Evolutionary conservation across 2,797 vertebrate genomes (phyloP).

Genomic region (Chelon auratus): DNA sequence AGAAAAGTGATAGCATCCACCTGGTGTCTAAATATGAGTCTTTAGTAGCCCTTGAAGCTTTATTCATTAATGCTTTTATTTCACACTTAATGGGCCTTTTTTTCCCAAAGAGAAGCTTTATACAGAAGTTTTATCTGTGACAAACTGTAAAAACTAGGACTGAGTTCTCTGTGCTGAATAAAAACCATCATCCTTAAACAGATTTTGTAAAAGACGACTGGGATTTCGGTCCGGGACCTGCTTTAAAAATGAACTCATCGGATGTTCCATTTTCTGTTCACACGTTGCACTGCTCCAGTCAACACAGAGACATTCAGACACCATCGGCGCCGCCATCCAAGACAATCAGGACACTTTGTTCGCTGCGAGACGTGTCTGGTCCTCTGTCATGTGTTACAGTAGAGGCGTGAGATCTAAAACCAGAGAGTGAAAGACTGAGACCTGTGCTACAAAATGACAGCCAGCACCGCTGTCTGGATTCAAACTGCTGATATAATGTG

Average conservation of each 20-base stretch:
- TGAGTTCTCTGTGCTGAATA: neutral
- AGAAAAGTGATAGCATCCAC: constrained; percentile 20
- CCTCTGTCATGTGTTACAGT: too few relatives aligned
- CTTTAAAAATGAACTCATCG: neutral
- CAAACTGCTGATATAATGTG: too few relatives aligned
- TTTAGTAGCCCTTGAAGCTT: constrained; percentile 9
- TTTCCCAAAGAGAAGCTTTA: neutral
- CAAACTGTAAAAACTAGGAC: neutral
- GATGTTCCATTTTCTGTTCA: neutral
- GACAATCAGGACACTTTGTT: neutral
- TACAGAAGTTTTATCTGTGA: constrained; percentile 20
- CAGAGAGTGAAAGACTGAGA: neutral
- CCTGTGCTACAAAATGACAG: too few relatives aligned
- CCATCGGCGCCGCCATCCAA: neutral
- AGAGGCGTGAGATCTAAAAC: neutral
- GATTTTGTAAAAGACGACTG: neutral
- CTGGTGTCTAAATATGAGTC: constrained; percentile 15
- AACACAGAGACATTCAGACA: neutral
- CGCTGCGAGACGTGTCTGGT: neutral
- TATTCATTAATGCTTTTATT: constrained; percentile 12
- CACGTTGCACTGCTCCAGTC: neutral
- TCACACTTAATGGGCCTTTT: neutral
- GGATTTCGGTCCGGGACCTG: neutral
- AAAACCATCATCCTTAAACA: neutral
- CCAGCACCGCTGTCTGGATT: too few relatives aligned